Evolutionary conservation across 2,113 vertebrate genomes (phyloP), one percentile per base, ranked within the genome.

Genomic region (Tamias sibiricus): DNA sequence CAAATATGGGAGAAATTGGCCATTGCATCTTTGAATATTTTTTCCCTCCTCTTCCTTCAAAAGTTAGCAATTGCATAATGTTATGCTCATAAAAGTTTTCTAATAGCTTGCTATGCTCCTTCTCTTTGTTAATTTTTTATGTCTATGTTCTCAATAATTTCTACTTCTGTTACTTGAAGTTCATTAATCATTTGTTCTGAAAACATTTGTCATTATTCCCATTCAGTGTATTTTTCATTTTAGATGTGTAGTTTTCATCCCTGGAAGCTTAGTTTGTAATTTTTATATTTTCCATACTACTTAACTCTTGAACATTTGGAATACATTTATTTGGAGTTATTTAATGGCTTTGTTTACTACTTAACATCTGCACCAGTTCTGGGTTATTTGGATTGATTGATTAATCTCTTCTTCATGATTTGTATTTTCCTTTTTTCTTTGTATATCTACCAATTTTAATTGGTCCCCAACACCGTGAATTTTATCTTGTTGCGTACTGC

Each of bases 231-330:
- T n/a, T 96, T 74, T 94, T 75, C 8, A 62, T 83, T 79, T 79
- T 19, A 89, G 37, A 79, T 37, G 57, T 42, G 0, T 42, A 37
- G 2, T 84, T 84, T 95, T 92, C 12, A 69, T 59, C 74, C 79
- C 40, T 90, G 91, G 42, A 64, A 77, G 49, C 32, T 72, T 62
- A 93, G 13, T 82, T 90, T 71, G 26, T 9, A 9, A 28, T 82
- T 92, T 94, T 82, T 77, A n/a, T 79, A 57, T 94, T 79, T 95
- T 87, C 40, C 16, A 24, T 77, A 20, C 47, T 20, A n/a, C 76
- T 75, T 62, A 90, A 86, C 47, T n/a, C 35, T 40, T 86, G 35
- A 77, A 90, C 11, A 57, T 57, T 83, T 47, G 49, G 4, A 77
- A 77, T 71, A 77, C 1, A 28, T 40, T 72, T 68, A 87, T 42